Percentiles rank a stretch among this genome's conserved stretches.
phyloP scores from a whole-genome alignment of 2,113 vertebrate genomes.

The Apistogramma diplotaenia region DNA sequence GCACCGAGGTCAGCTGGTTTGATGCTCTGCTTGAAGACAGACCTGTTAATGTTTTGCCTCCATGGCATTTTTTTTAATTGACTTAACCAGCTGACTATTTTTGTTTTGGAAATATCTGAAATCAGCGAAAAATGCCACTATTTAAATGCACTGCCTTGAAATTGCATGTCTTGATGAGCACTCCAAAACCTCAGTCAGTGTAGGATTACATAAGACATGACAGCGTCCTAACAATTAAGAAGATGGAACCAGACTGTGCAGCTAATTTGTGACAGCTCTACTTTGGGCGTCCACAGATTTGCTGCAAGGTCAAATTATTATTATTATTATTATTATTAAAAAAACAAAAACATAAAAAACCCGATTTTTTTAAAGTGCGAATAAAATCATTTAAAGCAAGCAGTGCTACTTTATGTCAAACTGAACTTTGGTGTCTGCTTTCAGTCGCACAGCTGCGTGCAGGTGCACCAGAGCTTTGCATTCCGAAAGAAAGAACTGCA shows the following conservation, averaged over 20 bases:
- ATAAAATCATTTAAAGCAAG: neutral
- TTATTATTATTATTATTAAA: too few relatives aligned
- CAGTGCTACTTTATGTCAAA: neutral
- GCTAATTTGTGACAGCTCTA: neutral
- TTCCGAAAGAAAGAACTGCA: neutral
- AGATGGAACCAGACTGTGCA: neutral
- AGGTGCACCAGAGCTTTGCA: slow-evolving; percentile 29
- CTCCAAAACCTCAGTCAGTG: neutral
- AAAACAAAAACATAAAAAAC: neutral
- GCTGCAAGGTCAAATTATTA: neutral
- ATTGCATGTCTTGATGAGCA: neutral
- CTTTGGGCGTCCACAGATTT: neutral
- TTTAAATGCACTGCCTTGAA: neutral
- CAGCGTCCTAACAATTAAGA: neutral
- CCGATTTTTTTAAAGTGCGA: neutral
- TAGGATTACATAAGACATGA: neutral
- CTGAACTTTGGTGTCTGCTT: slow-evolving; percentile 10
- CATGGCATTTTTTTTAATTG: neutral
- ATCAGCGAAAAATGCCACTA: neutral
- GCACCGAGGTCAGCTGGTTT: neutral
- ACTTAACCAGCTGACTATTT: neutral
- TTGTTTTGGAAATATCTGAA: neutral
- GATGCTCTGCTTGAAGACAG: too few relatives aligned
- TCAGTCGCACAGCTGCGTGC: neutral
- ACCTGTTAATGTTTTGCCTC: neutral